phyloP scores from a whole-genome alignment of 2,113 vertebrate species.

The Aegotheles bennettii region DNA sequence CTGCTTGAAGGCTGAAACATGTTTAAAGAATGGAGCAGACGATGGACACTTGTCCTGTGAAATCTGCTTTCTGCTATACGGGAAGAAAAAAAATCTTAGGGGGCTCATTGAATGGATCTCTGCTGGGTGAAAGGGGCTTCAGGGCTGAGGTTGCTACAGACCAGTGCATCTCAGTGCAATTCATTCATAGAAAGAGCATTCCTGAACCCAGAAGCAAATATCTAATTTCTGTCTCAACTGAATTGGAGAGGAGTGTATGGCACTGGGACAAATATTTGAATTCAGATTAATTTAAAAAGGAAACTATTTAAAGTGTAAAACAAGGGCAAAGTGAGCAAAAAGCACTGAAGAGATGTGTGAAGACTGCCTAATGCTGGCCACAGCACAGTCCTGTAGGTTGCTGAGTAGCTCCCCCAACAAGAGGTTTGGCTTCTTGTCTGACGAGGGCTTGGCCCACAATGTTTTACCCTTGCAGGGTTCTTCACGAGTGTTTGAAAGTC shows the following conservation, averaged over 20 bases:
- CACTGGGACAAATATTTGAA: neutral
- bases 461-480: neutral
- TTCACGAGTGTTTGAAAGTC: neutral
- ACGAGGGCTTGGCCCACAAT: rapidly evolving
- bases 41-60: too few species aligned
- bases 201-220: neutral
- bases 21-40: neutral
- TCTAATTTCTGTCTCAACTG: neutral
- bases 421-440: neutral
- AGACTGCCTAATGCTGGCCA: rapidly evolving
- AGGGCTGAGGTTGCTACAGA: neutral
- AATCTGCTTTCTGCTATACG: neutral
- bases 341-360: neutral
- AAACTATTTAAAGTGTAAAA: neutral
- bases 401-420: neutral
- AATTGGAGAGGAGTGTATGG: neutral
- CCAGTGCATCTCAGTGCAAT: neutral
- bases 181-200: neutral
- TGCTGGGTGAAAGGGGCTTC: neutral
- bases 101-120: neutral
- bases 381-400: neutral
- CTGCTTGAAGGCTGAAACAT: neutral
- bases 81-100: neutral
- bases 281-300: neutral
- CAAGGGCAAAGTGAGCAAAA: neutral